Percentiles rank a stretch among this genome's conserved stretches.
Conservation (phyloP, 2,888 invertebrate species). For the Cheilosia vulpina region DNA sequence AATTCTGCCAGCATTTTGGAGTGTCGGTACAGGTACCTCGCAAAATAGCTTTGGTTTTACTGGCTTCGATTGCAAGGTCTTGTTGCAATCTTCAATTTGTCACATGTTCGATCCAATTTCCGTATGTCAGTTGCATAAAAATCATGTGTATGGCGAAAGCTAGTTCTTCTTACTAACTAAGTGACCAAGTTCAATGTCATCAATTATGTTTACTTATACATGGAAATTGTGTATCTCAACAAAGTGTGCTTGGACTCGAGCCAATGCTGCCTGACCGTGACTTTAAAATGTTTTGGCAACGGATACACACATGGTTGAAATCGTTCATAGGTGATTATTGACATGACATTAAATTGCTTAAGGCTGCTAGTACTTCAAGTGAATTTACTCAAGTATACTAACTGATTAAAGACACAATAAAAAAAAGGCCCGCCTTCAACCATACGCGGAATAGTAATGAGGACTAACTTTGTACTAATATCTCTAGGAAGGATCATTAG, state of each 20-base stretch:
- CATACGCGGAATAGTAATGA: too few species aligned
- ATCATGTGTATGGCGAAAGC: conserved; percentile 11
- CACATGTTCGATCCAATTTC: background rate
- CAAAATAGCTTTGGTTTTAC: conserved; percentile 4
- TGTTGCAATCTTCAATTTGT: conserved; percentile 13
- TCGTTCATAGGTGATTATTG: conserved; percentile 4
- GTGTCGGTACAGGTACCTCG: background rate
- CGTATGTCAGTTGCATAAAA: conserved; percentile 18
- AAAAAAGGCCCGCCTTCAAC: too few species aligned
- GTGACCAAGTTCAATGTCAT: conserved; percentile 59
- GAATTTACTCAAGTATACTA: background rate
- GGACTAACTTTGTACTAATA: too few species aligned
- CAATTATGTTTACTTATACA: background rate
- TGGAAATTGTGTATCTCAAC: background rate
- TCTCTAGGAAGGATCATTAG: too few species aligned
- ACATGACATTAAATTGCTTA: conserved; percentile 28
- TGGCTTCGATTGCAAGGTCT: conserved; percentile 14
- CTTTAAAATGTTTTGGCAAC: conserved; percentile 54
- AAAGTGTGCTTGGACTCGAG: conserved; percentile 35
- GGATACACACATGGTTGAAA: conserved; percentile 1
- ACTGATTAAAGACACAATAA: too few species aligned
- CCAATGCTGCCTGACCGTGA: conserved; percentile 58
- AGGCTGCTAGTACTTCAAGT: conserved; percentile 12
- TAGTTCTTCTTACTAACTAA: conserved; percentile 10
- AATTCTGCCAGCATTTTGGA: conserved; percentile 50